phyloP scores from a whole-genome alignment of 1,140 invertebrate genomes.

The Contarinia nasturtii region DNA sequence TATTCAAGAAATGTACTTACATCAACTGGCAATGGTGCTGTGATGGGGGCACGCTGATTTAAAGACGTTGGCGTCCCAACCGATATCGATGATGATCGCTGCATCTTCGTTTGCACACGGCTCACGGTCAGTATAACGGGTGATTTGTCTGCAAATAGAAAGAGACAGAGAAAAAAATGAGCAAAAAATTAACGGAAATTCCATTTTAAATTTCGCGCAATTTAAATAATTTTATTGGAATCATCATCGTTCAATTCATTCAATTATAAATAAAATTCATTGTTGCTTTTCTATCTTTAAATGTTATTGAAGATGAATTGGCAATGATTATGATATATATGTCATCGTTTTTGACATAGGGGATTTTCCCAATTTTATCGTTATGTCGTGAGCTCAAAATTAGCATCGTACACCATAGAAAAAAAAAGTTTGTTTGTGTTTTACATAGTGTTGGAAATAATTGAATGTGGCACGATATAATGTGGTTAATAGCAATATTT shows the following conservation, averaged over 20 bases:
- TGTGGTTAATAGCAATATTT: no score
- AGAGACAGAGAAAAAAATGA: no score
- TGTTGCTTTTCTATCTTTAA: no score
- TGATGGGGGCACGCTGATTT: constrained; percentile 38
- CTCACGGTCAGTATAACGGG: constrained; percentile 1
- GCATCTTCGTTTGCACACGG: constrained; percentile 9
- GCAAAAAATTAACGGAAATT: not conserved
- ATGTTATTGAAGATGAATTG: no score
- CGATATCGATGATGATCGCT: constrained; percentile 17
- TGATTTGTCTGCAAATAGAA: not conserved
- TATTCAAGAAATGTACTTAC: constrained; percentile 45
- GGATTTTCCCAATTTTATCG: constrained; percentile 4
- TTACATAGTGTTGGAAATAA: no score
- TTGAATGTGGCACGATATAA: no score
- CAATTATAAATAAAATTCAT: no score
- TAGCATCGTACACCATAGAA: constrained; percentile 5
- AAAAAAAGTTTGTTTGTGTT: no score
- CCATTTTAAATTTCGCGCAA: not conserved
- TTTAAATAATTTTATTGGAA: no score
- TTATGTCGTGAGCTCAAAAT: constrained; percentile 20
- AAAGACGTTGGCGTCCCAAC: constrained; percentile 18
- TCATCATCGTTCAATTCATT: no score
- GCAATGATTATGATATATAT: not conserved
- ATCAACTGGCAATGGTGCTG: constrained; percentile 75
- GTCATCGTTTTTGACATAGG: no score